Conservation (phyloP, 2,113 vertebrate species). For the Echinops telfairi region DNA sequence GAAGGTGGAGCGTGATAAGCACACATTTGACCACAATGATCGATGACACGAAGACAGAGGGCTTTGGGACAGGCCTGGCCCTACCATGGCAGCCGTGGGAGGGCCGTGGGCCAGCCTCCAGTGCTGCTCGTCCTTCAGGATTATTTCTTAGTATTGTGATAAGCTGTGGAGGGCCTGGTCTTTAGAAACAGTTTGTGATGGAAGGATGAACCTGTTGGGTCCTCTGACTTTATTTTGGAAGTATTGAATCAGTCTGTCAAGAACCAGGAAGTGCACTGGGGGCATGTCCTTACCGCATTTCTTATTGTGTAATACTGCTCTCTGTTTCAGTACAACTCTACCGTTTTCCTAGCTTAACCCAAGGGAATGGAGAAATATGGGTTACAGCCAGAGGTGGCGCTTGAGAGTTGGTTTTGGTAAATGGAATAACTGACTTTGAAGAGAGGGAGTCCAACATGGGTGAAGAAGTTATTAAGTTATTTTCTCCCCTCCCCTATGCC, state of each 20-base stretch:
- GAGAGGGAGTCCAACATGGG: not conserved
- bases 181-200: slow-evolving; percentile 28
- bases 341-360: not conserved
- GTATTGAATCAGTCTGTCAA: slow-evolving; percentile 50
- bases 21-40: slow-evolving; percentile 95
- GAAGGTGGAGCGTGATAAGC: slow-evolving; percentile 90
- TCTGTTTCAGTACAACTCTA: not conserved
- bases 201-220: not conserved
- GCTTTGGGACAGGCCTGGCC: slow-evolving; percentile 82
- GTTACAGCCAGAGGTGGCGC: not conserved
- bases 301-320: not conserved
- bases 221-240: slow-evolving; percentile 66
- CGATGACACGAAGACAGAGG: slow-evolving; percentile 96
- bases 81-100: slow-evolving; percentile 68
- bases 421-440: not conserved
- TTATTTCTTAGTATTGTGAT: slow-evolving; percentile 22
- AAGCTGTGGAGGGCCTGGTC: not conserved
- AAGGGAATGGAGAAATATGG: slow-evolving; percentile 2
- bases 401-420: not conserved
- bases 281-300: not conserved
- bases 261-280: slow-evolving; percentile 15
- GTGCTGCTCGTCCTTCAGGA: not conserved
- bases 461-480: slow-evolving; percentile 54
- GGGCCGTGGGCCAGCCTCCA: not conserved
- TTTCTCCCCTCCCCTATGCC: no score